These are phyloP conservation scores for Oppia nitens DNA, from an alignment of 1,140 invertebrate genomes.

Conservation along the genomic window DNA sequence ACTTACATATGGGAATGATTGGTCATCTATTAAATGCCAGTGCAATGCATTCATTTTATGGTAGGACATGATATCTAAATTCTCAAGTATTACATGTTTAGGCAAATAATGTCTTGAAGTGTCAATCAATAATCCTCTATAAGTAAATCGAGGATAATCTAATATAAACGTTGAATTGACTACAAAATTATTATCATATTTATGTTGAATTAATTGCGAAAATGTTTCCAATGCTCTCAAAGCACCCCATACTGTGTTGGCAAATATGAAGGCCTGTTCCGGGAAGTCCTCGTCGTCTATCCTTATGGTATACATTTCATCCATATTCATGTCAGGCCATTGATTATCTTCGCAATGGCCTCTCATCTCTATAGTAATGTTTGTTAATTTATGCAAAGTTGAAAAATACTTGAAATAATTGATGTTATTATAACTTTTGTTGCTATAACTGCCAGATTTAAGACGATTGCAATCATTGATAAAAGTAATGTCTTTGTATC, in stretches of 20 bases:
- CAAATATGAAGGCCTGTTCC: slow-evolving; percentile 18
- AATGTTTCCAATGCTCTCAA: slow-evolving; percentile 31
- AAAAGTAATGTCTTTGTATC: neutral
- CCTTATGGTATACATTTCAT: slow-evolving; percentile 33
- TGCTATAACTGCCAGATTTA: neutral
- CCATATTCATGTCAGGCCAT: slow-evolving; percentile 41
- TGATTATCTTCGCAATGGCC: slow-evolving; percentile 31
- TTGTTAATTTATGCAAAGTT: slow-evolving; percentile 11
- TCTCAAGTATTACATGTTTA: slow-evolving; percentile 40
- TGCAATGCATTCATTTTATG: slow-evolving; percentile 86
- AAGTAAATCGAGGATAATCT: slow-evolving; percentile 52
- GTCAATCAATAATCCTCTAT: slow-evolving; percentile 61
- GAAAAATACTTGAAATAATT: neutral
- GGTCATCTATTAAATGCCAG: slow-evolving; percentile 84
- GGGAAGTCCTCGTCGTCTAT: slow-evolving; percentile 15
- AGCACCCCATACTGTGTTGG: slow-evolving; percentile 27
- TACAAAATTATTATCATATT: slow-evolving; percentile 23
- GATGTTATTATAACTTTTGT: neutral
- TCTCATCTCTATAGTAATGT: slow-evolving; percentile 27
- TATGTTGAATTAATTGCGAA: slow-evolving; percentile 26
- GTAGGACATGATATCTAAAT: slow-evolving; percentile 56
- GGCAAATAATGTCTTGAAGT: slow-evolving; percentile 62
- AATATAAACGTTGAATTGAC: slow-evolving; percentile 36
- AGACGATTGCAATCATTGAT: neutral
- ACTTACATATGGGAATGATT: slow-evolving; percentile 72